Evolutionary conservation across 92 coral and sea anemone genomes (phyloP).

Genomic region (Muricea muricata): DNA sequence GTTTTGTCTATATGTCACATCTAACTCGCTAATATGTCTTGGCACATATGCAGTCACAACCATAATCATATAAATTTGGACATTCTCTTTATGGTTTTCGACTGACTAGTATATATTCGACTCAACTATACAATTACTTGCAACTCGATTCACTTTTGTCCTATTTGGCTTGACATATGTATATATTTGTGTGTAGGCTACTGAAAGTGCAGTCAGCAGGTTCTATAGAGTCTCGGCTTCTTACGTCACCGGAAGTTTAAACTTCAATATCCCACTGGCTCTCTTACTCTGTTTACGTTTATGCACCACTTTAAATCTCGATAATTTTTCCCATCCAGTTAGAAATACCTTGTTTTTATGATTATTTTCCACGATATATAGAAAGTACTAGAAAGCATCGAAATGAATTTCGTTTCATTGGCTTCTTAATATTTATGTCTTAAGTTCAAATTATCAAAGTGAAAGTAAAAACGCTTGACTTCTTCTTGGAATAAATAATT

Average conservation of each 20-base stretch:
- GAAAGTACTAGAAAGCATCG: not conserved
- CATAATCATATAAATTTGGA: too few relatives aligned
- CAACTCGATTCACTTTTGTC: too few relatives aligned
- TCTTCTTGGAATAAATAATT: conserved; percentile 4
- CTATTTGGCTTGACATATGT: too few relatives aligned
- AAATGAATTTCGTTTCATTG: conserved; percentile 5
- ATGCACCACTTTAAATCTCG: not conserved
- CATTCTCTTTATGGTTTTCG: too few relatives aligned
- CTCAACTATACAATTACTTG: too few relatives aligned
- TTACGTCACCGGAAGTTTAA: conserved; percentile 1
- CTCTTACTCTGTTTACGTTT: not conserved
- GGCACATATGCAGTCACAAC: too few relatives aligned
- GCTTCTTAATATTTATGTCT: not conserved
- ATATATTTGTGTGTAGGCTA: too few relatives aligned
- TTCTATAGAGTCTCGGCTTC: too few relatives aligned
- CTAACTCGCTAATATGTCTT: too few relatives aligned
- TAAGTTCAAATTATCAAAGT: conserved; percentile 5
- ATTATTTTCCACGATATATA: not conserved
- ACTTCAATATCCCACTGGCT: not conserved
- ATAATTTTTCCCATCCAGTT: not conserved
- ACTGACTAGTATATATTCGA: too few relatives aligned
- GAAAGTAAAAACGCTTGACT: conserved; percentile 16
- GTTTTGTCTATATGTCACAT: too few relatives aligned
- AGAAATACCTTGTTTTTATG: not conserved
- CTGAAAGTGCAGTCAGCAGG: too few relatives aligned